These are phyloP conservation scores for Salvelinus fontinalis DNA, from an alignment of 2,113 vertebrate genomes.

Conservation along the genomic window DNA sequence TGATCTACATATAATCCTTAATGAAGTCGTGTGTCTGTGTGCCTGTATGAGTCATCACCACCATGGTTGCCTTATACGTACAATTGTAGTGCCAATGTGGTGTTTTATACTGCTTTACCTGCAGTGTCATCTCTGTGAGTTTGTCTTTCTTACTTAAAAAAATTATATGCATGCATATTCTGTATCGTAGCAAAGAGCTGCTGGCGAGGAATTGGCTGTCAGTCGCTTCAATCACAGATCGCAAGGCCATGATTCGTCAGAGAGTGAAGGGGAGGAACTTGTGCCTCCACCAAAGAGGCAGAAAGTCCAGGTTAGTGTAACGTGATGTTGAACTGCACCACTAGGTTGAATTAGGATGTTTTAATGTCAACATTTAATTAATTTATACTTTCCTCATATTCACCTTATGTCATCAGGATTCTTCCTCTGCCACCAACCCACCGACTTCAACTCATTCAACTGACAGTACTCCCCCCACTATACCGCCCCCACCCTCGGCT, in stretches of 20 bases:
- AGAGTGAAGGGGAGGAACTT: constrained; percentile 92
- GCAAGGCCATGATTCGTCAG: constrained; percentile 93
- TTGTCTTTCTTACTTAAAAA: constrained; percentile 52
- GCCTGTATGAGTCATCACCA: too few species aligned
- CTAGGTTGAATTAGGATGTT: background rate
- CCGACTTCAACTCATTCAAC: constrained; percentile 74
- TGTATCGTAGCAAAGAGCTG: constrained; percentile 73
- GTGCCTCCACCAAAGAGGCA: constrained; percentile 85
- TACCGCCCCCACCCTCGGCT: constrained; percentile 70
- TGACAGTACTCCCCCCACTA: constrained; percentile 69
- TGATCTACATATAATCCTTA: background rate
- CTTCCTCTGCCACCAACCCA: constrained; percentile 65
- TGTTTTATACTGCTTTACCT: constrained; percentile 38
- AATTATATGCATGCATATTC: constrained; percentile 44
- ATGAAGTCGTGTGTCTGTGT: background rate
- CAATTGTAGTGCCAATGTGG: background rate
- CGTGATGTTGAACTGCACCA: background rate
- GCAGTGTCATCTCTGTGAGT: constrained; percentile 30
- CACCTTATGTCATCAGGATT: constrained; percentile 64
- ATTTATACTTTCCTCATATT: background rate
- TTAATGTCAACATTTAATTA: background rate
- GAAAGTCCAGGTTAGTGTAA: constrained; percentile 88
- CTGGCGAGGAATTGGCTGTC: constrained; percentile 75
- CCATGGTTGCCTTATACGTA: too few species aligned
- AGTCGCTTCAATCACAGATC: constrained; percentile 81